Percentiles rank a stretch among this genome's conserved stretches.
These are phyloP conservation scores for Drosophila histrio DNA, from an alignment of 2,888 invertebrate species.

Conservation along the genomic window DNA sequence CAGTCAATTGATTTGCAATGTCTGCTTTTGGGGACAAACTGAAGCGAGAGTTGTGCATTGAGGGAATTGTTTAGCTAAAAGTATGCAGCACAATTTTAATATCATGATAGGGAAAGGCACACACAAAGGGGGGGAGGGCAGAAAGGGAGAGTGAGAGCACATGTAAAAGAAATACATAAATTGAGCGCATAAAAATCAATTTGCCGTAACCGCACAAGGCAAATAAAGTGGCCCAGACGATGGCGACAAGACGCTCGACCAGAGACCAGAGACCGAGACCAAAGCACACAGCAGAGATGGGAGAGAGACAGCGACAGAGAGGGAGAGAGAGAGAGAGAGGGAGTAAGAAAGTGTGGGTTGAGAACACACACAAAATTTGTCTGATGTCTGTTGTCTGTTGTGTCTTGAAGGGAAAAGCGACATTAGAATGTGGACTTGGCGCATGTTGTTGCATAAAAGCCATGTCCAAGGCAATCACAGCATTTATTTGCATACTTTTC, in stretches of 20 bases:
- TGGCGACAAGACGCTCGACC: conserved; percentile 35
- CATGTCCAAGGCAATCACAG: conserved; percentile 55
- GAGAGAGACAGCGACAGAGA: background rate
- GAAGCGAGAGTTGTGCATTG: conserved; percentile 19
- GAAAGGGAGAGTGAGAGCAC: conserved; percentile 4
- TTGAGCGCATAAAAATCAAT: conserved; percentile 78
- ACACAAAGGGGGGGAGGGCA: background rate
- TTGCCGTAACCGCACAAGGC: conserved; percentile 74
- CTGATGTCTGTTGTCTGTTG: too few species aligned
- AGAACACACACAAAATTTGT: conserved; percentile 31
- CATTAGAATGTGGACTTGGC: conserved; percentile 17
- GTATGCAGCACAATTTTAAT: conserved; percentile 42
- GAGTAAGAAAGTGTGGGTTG: background rate
- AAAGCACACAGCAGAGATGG: background rate
- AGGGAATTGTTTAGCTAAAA: conserved; percentile 24
- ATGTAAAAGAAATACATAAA: conserved; percentile 63
- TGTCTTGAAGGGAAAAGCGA: background rate
- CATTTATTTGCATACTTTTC: conserved; percentile 72
- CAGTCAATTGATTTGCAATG: conserved; percentile 69
- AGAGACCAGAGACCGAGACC: conserved; percentile 2
- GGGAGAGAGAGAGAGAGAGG: background rate
- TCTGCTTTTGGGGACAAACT: conserved; percentile 15
- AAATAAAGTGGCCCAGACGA: conserved; percentile 60
- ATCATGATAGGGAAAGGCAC: conserved; percentile 13
- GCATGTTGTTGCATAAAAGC: conserved; percentile 56